Evolutionary conservation across 2,113 vertebrate species (phyloP).

Genomic region (Megaceryle maxima): DNA sequence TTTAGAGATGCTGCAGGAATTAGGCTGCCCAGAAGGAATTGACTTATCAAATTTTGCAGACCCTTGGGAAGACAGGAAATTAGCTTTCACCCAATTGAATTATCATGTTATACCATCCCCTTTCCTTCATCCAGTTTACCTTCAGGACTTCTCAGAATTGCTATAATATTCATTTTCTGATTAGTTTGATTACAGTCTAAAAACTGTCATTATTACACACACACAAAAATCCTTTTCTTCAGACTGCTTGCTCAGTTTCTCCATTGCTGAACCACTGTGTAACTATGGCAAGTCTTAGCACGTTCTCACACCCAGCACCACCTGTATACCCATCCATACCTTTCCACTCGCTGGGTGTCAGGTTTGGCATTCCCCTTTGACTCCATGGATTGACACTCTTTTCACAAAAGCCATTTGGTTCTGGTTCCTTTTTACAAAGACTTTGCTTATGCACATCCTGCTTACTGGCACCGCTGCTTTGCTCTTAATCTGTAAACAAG

Average conservation of each 20-base stretch:
- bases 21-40: neutral
- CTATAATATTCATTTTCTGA: neutral
- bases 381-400: neutral
- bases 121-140: neutral
- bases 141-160: neutral
- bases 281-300: neutral
- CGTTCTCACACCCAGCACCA: neutral
- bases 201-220: neutral
- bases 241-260: neutral
- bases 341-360: neutral
- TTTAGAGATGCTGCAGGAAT: neutral
- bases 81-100: neutral
- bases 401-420: accelerated
- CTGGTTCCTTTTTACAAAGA: neutral
- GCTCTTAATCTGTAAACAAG: neutral
- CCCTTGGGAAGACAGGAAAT: neutral
- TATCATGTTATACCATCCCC: neutral
- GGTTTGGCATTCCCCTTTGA: neutral
- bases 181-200: neutral
- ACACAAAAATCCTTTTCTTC: neutral
- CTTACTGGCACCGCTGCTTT: neutral
- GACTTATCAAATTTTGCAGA: neutral
- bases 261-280: neutral
- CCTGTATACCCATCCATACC: neutral
- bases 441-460: neutral